These are phyloP conservation scores for Loxodonta africana DNA, from an alignment of 2,113 vertebrate genomes.

Conservation along the genomic window DNA sequence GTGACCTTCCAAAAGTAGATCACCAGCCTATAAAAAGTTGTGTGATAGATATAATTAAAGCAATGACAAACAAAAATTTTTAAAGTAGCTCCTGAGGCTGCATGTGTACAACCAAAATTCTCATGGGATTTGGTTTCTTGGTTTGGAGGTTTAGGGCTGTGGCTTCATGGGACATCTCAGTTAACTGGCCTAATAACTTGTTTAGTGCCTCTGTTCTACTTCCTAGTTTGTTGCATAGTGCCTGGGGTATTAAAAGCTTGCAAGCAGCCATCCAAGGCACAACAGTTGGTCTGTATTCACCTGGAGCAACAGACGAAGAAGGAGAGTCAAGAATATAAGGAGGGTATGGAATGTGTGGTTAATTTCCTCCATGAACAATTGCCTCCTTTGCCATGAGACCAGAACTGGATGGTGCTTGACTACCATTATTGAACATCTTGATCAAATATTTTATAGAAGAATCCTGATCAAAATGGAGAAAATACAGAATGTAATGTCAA, in stretches of 20 bases:
- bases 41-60: no score
- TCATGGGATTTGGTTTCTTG: background rate
- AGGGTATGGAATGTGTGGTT: background rate
- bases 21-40: background rate
- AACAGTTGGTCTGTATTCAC: background rate
- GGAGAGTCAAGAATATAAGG: background rate
- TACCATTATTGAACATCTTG: background rate
- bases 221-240: background rate
- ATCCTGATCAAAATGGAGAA: background rate
- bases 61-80: no score
- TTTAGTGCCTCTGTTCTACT: background rate
- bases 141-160: background rate
- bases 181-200: background rate
- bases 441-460: background rate
- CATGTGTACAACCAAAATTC: no score
- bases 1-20: background rate
- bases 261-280: background rate
- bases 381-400: background rate
- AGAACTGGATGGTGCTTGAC: background rate
- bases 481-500: background rate
- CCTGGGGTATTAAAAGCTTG: background rate
- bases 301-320: background rate
- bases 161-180: background rate
- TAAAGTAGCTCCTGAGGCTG: no score
- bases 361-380: background rate